These are phyloP conservation scores for Arothron firmamentum DNA, from an alignment of 2,113 vertebrate genomes.

Conservation along the genomic window DNA sequence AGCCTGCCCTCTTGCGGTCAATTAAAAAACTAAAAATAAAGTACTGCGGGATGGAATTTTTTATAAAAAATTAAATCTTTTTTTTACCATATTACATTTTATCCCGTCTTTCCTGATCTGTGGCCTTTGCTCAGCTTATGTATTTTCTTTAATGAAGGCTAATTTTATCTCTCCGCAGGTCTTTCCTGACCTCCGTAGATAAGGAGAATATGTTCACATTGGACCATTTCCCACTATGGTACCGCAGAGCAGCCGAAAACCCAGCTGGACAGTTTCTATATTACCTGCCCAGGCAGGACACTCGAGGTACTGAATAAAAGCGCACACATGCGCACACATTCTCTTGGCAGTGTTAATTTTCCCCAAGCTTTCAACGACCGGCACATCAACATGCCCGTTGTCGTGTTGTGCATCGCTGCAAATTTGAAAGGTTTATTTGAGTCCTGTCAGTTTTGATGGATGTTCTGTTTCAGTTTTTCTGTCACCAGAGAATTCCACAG, in stretches of 20 bases:
- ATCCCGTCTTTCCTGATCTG: neutral
- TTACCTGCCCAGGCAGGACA: constrained; percentile 79
- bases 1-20: constrained; percentile 1
- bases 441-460: no score
- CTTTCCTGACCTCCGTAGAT: constrained; percentile 83
- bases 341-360: neutral
- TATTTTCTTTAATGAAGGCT: constrained; percentile 10
- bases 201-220: constrained; percentile 89
- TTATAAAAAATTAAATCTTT: neutral
- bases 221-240: constrained; percentile 95
- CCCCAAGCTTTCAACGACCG: neutral
- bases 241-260: constrained; percentile 86
- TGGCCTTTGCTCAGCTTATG: neutral
- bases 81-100: neutral
- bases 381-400: neutral
- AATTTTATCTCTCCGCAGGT: constrained; percentile 70
- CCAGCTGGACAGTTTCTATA: constrained; percentile 87
- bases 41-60: no score
- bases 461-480: neutral
- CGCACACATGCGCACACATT: neutral
- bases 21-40: no score
- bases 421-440: no score
- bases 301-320: constrained; percentile 75
- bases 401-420: no score
- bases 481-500: neutral